These are phyloP conservation scores for Smutsia temminckii DNA, from an alignment of 2,797 vertebrate species.

Conservation along the genomic window DNA sequence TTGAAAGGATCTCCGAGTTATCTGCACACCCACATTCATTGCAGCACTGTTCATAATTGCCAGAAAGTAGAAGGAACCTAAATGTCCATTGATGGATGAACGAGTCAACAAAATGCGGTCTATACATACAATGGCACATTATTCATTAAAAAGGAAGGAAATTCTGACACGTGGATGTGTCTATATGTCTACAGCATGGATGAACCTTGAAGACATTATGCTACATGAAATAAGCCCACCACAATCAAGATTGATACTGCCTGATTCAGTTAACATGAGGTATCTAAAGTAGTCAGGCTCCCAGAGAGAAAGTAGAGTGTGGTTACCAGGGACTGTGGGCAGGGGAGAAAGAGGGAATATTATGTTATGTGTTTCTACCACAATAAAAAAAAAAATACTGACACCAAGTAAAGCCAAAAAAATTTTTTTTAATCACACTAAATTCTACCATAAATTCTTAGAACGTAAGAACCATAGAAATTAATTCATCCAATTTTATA, in stretches of 20 bases:
- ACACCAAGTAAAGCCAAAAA: not conserved
- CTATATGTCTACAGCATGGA: not conserved
- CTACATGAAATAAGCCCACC: not conserved
- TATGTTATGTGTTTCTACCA: not conserved
- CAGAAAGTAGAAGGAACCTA: not conserved
- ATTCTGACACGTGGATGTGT: not conserved
- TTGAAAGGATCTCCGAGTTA: not conserved
- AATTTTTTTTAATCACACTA: not conserved
- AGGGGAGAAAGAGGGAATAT: not conserved
- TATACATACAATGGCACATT: not conserved
- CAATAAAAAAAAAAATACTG: not conserved
- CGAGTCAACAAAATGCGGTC: too few relatives aligned
- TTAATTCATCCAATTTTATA: not conserved
- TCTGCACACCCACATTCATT: not conserved
- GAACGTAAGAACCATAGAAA: not conserved
- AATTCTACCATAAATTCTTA: not conserved
- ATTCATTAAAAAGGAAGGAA: not conserved
- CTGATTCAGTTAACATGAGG: not conserved
- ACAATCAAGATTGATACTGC: not conserved
- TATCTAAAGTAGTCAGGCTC: not conserved
- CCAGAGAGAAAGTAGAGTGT: not conserved
- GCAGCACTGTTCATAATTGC: not conserved
- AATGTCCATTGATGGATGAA: not conserved
- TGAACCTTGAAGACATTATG: not conserved
- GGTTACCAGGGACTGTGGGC: fast-evolving